Evolutionary conservation across 2,888 invertebrate genomes (phyloP).

Genomic region (Ypsolopha scabrella): DNA sequence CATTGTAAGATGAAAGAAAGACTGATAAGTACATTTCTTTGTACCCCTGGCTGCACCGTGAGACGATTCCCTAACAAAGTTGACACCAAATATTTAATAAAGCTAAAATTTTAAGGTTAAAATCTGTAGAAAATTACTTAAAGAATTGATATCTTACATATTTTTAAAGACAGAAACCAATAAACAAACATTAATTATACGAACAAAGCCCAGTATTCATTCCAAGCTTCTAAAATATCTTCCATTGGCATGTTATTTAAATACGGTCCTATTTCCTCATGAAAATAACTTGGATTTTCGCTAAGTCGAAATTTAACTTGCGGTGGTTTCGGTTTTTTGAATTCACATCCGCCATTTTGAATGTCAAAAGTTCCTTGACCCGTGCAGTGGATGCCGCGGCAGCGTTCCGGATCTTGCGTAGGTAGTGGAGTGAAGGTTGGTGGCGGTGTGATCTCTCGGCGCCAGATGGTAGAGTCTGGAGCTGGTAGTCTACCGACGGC

Average conservation of each 20-base stretch:
- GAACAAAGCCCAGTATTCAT: conserved; percentile 13
- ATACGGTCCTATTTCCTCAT: neutral
- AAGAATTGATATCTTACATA: too few species aligned
- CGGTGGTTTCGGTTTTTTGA: neutral
- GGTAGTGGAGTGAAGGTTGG: neutral
- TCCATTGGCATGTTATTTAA: neutral
- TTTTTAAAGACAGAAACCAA: too few species aligned
- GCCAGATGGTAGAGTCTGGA: conserved; percentile 2
- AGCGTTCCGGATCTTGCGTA: neutral
- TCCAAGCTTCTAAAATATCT: neutral
- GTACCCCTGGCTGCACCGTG: too few species aligned
- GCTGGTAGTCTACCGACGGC: conserved; percentile 45
- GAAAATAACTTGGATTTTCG: neutral
- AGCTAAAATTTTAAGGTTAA: too few species aligned
- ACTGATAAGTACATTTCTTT: too few species aligned
- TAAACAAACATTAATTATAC: too few species aligned
- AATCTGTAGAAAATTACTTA: too few species aligned
- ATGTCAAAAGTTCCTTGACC: neutral
- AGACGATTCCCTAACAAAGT: too few species aligned
- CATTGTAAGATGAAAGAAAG: too few species aligned
- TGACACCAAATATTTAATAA: too few species aligned
- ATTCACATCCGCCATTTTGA: neutral
- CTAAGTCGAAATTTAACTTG: neutral
- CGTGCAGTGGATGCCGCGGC: neutral
- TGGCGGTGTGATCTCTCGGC: neutral